phyloP scores from a whole-genome alignment of 2,888 invertebrate genomes.

The Amphimallon solstitiale region DNA sequence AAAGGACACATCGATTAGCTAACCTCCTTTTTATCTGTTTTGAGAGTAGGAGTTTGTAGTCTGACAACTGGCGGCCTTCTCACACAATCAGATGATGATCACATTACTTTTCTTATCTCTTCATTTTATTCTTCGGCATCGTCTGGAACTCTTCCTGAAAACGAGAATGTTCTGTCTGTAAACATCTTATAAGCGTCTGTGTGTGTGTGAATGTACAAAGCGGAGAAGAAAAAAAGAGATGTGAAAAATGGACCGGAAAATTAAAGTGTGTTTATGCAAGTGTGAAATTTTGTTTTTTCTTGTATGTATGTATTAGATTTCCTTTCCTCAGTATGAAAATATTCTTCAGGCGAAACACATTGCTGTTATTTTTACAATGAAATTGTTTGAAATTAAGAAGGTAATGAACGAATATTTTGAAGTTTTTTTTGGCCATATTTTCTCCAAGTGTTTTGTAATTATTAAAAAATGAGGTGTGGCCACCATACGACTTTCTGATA shows the following conservation, averaged over 20 bases:
- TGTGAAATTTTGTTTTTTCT: constrained; percentile 2
- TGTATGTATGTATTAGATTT: not conserved
- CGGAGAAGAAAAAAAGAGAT: not conserved
- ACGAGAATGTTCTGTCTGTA: not conserved
- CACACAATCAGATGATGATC: constrained; percentile 13
- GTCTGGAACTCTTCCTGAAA: not conserved
- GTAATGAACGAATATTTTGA: too few relatives aligned
- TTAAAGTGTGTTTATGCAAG: constrained; percentile 13
- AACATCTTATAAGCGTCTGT: too few relatives aligned
- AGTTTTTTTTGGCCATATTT: too few relatives aligned
- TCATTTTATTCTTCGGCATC: not conserved
- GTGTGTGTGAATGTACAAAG: not conserved
- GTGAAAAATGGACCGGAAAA: constrained; percentile 10
- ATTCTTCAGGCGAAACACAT: not conserved
- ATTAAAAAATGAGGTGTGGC: too few relatives aligned
- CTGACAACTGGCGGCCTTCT: constrained; percentile 15
- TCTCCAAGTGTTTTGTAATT: too few relatives aligned
- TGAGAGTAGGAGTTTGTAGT: constrained; percentile 9
- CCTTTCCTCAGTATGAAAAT: not conserved
- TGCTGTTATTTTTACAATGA: too few relatives aligned
- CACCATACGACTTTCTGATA: too few relatives aligned
- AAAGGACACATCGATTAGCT: constrained; percentile 27
- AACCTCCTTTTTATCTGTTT: constrained; percentile 7
- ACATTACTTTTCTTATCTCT: not conserved
- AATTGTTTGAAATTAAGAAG: too few relatives aligned